Conservation (phyloP, 2,113 vertebrate genomes). For the Dipodomys stephensi region DNA sequence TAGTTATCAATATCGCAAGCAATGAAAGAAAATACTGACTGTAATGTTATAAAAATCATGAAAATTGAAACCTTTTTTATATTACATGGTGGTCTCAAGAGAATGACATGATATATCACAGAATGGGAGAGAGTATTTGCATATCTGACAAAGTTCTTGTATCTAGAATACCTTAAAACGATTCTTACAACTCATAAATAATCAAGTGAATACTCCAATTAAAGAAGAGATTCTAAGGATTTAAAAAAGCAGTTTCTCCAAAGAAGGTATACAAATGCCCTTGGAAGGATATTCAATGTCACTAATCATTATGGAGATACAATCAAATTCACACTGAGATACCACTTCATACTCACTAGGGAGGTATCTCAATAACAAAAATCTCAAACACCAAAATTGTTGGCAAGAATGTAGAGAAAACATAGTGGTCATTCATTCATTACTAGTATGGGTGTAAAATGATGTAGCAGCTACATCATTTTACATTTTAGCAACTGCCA, state of each 20-base stretch:
- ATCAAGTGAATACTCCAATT: background rate
- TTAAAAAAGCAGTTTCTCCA: conserved; percentile 6
- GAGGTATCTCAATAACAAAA: background rate
- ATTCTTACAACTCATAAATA: background rate
- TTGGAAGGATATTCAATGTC: background rate
- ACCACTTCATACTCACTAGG: background rate
- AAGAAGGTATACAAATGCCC: background rate
- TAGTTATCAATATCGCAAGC: background rate
- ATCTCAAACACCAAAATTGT: background rate
- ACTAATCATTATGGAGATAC: background rate
- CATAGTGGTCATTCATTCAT: background rate
- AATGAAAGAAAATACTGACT: background rate
- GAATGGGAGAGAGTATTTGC: background rate
- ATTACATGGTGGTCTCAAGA: background rate
- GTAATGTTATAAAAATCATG: background rate
- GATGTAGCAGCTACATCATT: too few relatives aligned
- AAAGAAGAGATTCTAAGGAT: background rate
- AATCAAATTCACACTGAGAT: conserved; percentile 2
- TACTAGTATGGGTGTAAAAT: background rate
- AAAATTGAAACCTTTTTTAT: background rate
- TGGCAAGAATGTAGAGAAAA: background rate
- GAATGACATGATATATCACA: background rate
- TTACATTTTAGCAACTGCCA: too few relatives aligned
- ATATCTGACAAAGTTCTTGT: background rate
- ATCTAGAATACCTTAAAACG: background rate